A percentile compares a stretch with the other conserved stretches of the same genome.
Conservation (phyloP, 2,113 vertebrate species). For the Anhinga anhinga region DNA sequence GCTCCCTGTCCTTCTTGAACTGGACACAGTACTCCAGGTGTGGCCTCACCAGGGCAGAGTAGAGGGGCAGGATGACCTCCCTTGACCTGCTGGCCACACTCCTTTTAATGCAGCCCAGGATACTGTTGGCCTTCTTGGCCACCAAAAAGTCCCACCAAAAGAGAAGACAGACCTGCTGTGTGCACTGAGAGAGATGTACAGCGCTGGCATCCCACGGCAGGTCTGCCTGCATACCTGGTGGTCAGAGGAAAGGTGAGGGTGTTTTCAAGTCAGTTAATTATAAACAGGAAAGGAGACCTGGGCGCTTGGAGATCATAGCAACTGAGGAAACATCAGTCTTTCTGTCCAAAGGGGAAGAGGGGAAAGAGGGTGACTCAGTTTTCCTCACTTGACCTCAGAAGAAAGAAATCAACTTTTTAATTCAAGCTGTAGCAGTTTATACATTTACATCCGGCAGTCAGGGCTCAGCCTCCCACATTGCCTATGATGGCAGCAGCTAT, state of each 20-base stretch:
- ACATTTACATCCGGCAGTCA: background rate
- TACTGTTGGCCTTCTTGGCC: too few relatives aligned
- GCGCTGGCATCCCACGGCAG: background rate
- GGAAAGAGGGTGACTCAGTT: background rate
- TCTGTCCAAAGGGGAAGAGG: background rate
- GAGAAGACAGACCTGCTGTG: background rate
- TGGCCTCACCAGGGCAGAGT: too few relatives aligned
- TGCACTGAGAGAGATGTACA: background rate
- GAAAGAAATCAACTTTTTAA: background rate
- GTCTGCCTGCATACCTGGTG: background rate
- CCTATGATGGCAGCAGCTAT: rapidly evolving
- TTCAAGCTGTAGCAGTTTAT: background rate
- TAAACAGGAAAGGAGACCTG: background rate
- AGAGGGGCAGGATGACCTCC: too few relatives aligned
- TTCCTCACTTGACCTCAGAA: background rate
- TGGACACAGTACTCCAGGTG: too few relatives aligned
- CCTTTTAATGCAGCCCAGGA: too few relatives aligned
- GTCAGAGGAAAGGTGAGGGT: background rate
- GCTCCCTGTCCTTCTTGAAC: too few relatives aligned
- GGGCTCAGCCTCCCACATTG: rapidly evolving
- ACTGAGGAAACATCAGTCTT: background rate
- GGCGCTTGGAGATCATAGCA: background rate
- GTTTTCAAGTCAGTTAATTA: background rate
- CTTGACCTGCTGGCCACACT: too few relatives aligned
- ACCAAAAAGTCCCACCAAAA: background rate